Percentiles rank a stretch among this genome's conserved stretches.
Conservation (phyloP, 2,113 vertebrate genomes). For the Gopherus evgoodei region DNA sequence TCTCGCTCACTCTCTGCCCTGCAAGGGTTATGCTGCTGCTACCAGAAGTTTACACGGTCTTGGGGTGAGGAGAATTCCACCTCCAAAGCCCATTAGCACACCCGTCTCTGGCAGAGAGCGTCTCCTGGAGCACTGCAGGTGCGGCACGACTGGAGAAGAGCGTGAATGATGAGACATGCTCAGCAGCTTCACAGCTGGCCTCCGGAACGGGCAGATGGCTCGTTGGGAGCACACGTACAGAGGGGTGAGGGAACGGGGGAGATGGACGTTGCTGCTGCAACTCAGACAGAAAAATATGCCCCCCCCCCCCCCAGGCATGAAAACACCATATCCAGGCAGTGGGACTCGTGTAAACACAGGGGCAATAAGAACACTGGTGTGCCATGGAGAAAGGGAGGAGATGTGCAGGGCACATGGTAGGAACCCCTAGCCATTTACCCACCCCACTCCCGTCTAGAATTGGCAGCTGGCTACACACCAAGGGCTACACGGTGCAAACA, state of each 20-base stretch:
- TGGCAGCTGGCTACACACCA: not conserved
- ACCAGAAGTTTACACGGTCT: not conserved
- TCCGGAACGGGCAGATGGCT: not conserved
- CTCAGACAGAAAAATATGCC: not conserved
- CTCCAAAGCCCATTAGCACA: not conserved
- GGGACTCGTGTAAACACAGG: not conserved
- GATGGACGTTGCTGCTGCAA: not conserved
- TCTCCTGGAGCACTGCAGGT: conserved; percentile 4
- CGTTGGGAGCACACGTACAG: accelerated
- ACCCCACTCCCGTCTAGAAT: not conserved
- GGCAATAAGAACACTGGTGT: not conserved
- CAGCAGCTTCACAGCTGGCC: not conserved
- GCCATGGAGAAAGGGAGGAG: not conserved
- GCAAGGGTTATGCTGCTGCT: not conserved
- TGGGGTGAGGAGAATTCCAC: not conserved
- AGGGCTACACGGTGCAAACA: not conserved
- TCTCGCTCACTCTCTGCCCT: too few species aligned
- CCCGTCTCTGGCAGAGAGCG: accelerated
- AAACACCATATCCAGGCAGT: not conserved
- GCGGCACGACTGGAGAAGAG: not conserved
- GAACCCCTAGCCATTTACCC: not conserved
- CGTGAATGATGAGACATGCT: accelerated
- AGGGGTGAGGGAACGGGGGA: not conserved
- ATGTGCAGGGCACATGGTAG: not conserved
- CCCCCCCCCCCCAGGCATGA: not conserved